These are phyloP conservation scores for Carabus problematicus DNA, from an alignment of 2,888 invertebrate species.

Conservation along the genomic window DNA sequence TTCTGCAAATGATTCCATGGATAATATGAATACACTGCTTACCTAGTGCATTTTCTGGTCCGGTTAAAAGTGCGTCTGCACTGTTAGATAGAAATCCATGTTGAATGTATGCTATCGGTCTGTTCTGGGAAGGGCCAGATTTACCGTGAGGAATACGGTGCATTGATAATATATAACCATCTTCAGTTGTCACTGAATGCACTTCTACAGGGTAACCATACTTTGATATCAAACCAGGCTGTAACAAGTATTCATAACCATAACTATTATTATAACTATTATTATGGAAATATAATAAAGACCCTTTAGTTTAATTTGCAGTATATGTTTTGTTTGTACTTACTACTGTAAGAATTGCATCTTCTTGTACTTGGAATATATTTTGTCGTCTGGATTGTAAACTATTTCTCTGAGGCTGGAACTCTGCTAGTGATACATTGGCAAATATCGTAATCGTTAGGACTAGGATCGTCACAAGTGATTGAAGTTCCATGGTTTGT, in stretches of 20 bases:
- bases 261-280: not conserved
- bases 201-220: conserved; percentile 17
- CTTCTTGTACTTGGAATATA: conserved; percentile 16
- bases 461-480: too few species aligned
- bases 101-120: not conserved
- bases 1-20: not conserved
- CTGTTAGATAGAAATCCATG: conserved; percentile 13
- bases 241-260: not conserved
- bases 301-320: not conserved
- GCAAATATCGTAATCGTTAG: too few species aligned
- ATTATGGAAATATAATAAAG: not conserved
- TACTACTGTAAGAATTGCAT: conserved; percentile 13
- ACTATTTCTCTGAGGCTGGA: not conserved
- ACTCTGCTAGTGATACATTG: not conserved
- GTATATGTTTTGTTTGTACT: conserved; percentile 2
- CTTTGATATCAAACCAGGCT: conserved; percentile 8
- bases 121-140: not conserved
- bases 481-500: too few species aligned
- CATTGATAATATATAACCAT: conserved; percentile 17
- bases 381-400: not conserved
- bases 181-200: conserved; percentile 9
- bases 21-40: not conserved
- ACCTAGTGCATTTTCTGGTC: conserved; percentile 16
- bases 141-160: conserved; percentile 9
- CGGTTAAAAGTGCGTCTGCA: conserved; percentile 3